These are phyloP conservation scores for Scaptomyza pallida DNA, from an alignment of 1,140 invertebrate genomes.

Conservation along the genomic window DNA sequence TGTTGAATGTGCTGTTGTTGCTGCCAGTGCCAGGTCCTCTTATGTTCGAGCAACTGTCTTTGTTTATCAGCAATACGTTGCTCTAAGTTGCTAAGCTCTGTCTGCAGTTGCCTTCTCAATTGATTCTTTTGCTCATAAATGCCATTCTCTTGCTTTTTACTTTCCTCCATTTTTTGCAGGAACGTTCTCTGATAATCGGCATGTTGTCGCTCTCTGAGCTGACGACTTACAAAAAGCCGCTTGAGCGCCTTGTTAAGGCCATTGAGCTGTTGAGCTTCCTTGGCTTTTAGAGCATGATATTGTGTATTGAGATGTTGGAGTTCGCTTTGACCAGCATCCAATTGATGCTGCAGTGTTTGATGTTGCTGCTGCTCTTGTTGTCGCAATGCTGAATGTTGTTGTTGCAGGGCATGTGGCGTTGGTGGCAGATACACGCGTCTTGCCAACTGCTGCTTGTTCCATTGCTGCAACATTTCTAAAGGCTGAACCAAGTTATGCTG, in stretches of 20 bases:
- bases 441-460: constrained; percentile 5
- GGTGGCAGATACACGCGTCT: constrained; percentile 1
- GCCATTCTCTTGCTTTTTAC: constrained; percentile 45
- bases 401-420: not conserved
- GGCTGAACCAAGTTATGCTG: constrained; percentile 9
- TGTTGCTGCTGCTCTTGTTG: constrained; percentile 4
- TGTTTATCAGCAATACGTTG: constrained; percentile 29
- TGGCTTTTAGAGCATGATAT: constrained; percentile 39
- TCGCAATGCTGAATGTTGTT: constrained; percentile 7
- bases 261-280: constrained; percentile 50
- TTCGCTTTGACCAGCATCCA: constrained; percentile 13
- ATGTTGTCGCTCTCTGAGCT: constrained; percentile 45
- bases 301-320: constrained; percentile 53
- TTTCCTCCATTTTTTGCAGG: constrained; percentile 51
- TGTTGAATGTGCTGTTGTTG: constrained; percentile 6
- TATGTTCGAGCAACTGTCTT: constrained; percentile 26
- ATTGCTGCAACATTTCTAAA: constrained; percentile 10
- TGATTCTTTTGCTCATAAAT: constrained; percentile 30
- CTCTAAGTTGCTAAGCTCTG: constrained; percentile 23
- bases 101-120: constrained; percentile 20
- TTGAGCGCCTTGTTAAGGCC: constrained; percentile 33
- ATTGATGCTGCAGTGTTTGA: constrained; percentile 15
- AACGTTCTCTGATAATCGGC: constrained; percentile 51
- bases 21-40: constrained; percentile 34
- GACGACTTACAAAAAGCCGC: constrained; percentile 27